Conservation (phyloP, 2,888 invertebrate species). For the Ophion slaviceki region DNA sequence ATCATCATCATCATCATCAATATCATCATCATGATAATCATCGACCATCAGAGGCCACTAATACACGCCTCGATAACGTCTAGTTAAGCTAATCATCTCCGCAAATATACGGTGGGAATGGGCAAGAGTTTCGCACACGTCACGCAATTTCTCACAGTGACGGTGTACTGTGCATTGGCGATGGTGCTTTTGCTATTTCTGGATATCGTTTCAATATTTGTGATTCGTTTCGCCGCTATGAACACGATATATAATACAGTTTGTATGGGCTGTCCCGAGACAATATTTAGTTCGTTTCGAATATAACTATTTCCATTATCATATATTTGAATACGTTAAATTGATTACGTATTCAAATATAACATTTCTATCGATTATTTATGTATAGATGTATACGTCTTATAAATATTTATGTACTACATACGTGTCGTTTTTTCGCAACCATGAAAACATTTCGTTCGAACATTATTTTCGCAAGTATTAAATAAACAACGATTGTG, state of each 20-base stretch:
- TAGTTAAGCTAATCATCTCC: slow-evolving; percentile 67
- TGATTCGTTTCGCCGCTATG: slow-evolving; percentile 51
- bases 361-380: no score
- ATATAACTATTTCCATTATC: no score
- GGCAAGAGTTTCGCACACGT: slow-evolving; percentile 36
- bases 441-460: no score
- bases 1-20: slow-evolving; percentile 58
- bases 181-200: slow-evolving; percentile 52
- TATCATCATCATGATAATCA: slow-evolving; percentile 56
- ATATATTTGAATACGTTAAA: no score
- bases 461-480: no score
- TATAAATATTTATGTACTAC: no score
- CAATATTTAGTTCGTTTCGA: not conserved
- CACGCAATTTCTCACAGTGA: slow-evolving; percentile 16
- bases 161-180: not conserved
- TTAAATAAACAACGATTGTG: no score
- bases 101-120: slow-evolving; percentile 51
- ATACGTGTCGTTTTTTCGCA: no score
- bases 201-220: slow-evolving; percentile 64
- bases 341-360: no score
- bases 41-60: slow-evolving; percentile 51
- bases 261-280: not conserved
- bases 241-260: not conserved
- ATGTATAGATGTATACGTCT: no score
- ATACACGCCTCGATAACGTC: slow-evolving; percentile 65